Evolutionary conservation across 2,888 invertebrate species (phyloP).

Genomic region (Elysia crispata): DNA sequence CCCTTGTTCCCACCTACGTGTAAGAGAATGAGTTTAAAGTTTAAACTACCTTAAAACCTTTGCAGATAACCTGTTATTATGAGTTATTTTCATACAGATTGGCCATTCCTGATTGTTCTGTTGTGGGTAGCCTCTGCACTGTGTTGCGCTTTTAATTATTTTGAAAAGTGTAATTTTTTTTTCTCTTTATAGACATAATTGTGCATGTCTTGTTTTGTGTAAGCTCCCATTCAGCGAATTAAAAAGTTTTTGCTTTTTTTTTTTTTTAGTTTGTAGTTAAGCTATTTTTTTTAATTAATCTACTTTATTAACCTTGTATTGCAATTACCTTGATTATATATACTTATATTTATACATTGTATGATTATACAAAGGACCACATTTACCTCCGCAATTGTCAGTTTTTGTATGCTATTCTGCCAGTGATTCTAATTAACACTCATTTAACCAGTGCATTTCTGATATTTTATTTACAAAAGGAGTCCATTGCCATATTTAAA

Average conservation of each 20-base stretch:
- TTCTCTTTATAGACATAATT: not conserved
- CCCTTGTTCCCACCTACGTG: no score
- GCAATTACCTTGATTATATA: slow-evolving; percentile 44
- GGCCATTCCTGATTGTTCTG: no score
- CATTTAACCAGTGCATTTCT: slow-evolving; percentile 45
- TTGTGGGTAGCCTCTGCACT: no score
- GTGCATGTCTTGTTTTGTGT: slow-evolving; percentile 21
- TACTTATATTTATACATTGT: slow-evolving; percentile 49
- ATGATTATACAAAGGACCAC: slow-evolving; percentile 48
- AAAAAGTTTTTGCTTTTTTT: slow-evolving; percentile 10
- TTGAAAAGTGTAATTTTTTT: not conserved
- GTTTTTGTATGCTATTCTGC: slow-evolving; percentile 25
- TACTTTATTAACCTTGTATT: slow-evolving; percentile 45
- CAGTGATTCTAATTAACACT: slow-evolving; percentile 37
- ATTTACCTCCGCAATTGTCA: slow-evolving; percentile 48
- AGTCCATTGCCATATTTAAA: no score
- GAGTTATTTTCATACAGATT: no score
- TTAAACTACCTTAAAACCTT: no score
- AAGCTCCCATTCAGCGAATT: not conserved
- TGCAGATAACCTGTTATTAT: no score
- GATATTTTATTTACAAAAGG: not conserved
- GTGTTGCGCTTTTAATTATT: no score
- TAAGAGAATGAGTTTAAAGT: no score
- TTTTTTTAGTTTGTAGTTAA: slow-evolving; percentile 28
- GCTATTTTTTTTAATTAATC: slow-evolving; percentile 43